Evolutionary conservation across 2,113 vertebrate species (phyloP).

Genomic region (Aspidoscelis tigris): DNA sequence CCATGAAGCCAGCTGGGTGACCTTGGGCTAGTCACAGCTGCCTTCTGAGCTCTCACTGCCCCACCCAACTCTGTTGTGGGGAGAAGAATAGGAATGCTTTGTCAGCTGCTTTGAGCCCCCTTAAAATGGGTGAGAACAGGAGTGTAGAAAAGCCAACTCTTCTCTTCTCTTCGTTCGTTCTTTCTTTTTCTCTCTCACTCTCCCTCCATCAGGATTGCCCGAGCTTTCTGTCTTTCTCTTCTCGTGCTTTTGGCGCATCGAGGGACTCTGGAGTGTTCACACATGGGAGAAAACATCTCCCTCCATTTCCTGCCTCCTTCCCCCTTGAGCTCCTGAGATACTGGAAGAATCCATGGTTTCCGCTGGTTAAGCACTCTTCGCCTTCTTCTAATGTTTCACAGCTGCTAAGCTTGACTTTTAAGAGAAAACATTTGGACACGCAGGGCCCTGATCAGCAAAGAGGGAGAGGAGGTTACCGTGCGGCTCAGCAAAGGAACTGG

Average conservation of each 20-base stretch:
- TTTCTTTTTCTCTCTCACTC: neutral
- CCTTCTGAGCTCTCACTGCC: no score
- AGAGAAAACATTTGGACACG: constrained; percentile 16
- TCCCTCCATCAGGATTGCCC: no score
- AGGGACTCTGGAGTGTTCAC: neutral
- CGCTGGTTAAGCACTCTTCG: neutral
- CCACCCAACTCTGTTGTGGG: no score
- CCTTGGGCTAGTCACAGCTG: no score
- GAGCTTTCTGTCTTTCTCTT: neutral
- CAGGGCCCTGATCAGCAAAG: no score
- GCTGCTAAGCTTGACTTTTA: constrained; percentile 18
- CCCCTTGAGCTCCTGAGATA: constrained; percentile 12
- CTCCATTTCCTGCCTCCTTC: constrained; percentile 17
- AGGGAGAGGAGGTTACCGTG: neutral
- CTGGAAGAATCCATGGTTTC: constrained; percentile 2
- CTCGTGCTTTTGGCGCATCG: neutral
- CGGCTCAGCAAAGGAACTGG: neutral
- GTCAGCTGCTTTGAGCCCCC: no score
- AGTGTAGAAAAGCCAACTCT: no score
- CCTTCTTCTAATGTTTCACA: constrained; percentile 21
- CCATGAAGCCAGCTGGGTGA: no score
- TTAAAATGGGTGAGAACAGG: no score
- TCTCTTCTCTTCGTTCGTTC: no score
- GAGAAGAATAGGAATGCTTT: no score
- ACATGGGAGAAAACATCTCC: constrained; percentile 9